phyloP scores from a whole-genome alignment of 2,888 invertebrate genomes.

The Xanthorhoe spadicearia region DNA sequence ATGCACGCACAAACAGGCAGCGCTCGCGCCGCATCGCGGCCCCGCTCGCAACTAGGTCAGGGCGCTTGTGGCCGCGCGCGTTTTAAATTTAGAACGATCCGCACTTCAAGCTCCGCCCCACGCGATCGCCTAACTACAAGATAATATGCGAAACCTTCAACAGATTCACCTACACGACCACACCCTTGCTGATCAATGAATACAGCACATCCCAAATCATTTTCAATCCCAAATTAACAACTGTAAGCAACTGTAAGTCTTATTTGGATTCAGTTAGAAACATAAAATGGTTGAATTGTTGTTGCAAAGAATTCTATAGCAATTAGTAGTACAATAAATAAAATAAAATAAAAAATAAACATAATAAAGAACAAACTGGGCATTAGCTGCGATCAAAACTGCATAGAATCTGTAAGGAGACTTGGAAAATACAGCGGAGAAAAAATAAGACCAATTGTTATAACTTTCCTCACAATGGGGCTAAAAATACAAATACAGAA shows the following conservation, averaged over 20 bases:
- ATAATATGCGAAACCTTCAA: slow-evolving; percentile 64
- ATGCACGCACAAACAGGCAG: slow-evolving; percentile 65
- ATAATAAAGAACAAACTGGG: no score
- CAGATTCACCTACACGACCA: slow-evolving; percentile 54
- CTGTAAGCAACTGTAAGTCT: neutral
- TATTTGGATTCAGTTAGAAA: neutral
- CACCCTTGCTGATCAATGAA: slow-evolving; percentile 42
- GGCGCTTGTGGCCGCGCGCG: slow-evolving; percentile 83
- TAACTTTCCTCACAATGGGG: no score
- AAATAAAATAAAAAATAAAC: no score
- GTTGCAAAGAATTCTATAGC: neutral
- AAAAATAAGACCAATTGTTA: no score
- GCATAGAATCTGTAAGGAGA: no score
- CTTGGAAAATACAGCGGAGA: no score
- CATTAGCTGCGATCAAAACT: no score
- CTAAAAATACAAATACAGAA: no score
- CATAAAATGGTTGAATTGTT: neutral
- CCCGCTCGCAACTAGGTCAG: slow-evolving; percentile 84
- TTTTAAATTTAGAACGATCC: slow-evolving; percentile 84
- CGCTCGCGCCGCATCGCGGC: slow-evolving; percentile 84
- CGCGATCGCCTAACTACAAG: slow-evolving; percentile 70
- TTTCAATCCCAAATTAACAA: neutral
- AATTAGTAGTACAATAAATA: no score
- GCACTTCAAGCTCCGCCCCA: slow-evolving; percentile 80
- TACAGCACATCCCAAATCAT: slow-evolving; percentile 1